Conservation (phyloP, 2,797 vertebrate species). For the Scolopax bukidnonensis region DNA sequence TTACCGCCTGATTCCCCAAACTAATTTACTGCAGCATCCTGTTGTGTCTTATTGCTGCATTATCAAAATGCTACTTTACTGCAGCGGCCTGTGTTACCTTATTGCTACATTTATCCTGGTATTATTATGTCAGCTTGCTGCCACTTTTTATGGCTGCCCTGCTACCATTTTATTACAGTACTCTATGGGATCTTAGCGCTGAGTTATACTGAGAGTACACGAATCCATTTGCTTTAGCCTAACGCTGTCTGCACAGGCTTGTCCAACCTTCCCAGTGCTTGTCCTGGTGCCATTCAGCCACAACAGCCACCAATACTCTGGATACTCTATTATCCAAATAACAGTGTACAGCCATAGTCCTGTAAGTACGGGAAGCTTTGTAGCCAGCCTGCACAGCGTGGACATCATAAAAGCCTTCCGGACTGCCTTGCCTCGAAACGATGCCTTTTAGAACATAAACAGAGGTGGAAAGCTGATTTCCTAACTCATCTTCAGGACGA, state of each 20-base stretch:
- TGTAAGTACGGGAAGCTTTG: neutral
- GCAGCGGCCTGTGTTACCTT: conserved; percentile 69
- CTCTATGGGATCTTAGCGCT: conserved; percentile 63
- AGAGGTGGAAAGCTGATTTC: conserved; percentile 46
- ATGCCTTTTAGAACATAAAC: neutral
- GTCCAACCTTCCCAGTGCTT: neutral
- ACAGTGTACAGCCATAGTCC: conserved; percentile 17
- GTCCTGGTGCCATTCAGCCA: neutral
- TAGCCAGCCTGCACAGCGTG: neutral
- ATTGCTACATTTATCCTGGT: conserved; percentile 80
- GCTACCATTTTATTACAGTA: conserved; percentile 62
- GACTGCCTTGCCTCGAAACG: neutral
- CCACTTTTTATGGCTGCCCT: conserved; percentile 70
- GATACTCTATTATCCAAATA: conserved; percentile 11
- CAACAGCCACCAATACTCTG: neutral
- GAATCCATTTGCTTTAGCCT: conserved; percentile 63
- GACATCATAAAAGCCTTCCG: conserved; percentile 12
- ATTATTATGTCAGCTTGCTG: conserved; percentile 62
- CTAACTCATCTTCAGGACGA: conserved; percentile 54
- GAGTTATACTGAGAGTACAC: conserved; percentile 65
- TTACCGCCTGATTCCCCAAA: conserved; percentile 66
- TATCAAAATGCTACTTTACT: conserved; percentile 72
- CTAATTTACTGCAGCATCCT: conserved; percentile 54
- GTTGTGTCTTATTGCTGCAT: conserved; percentile 73
- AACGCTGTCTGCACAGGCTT: neutral